Conservation (phyloP, 1,140 invertebrate species). For the Probaryconus sp. region DNA sequence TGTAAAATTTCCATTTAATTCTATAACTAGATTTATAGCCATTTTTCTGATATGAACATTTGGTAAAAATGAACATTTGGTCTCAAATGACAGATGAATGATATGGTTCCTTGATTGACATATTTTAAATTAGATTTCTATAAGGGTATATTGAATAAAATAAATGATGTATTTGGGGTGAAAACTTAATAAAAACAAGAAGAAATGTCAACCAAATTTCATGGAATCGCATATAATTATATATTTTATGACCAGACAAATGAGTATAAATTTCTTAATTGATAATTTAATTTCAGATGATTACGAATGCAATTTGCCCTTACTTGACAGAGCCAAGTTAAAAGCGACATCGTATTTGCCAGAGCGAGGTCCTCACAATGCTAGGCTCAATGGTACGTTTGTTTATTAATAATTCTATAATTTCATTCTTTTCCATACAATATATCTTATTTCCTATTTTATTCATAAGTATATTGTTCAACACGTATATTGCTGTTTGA, state of each 20-base stretch:
- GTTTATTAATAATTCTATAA: constrained; percentile 9
- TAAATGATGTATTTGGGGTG: too few relatives aligned
- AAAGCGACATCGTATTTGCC: constrained; percentile 87
- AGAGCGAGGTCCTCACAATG: constrained; percentile 89
- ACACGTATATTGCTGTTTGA: too few relatives aligned
- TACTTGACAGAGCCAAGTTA: constrained; percentile 84
- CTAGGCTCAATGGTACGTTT: constrained; percentile 87
- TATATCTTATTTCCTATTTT: constrained; percentile 3
- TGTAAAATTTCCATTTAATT: too few relatives aligned
- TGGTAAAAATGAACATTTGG: too few relatives aligned
- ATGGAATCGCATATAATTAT: constrained; percentile 6
- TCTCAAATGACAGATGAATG: too few relatives aligned
- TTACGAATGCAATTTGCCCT: constrained; percentile 89
- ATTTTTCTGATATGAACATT: too few relatives aligned
- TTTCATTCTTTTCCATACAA: background rate
- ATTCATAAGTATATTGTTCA: too few relatives aligned
- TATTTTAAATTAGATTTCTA: too few relatives aligned
- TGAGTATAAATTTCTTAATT: constrained; percentile 1
- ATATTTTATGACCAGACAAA: constrained; percentile 5
- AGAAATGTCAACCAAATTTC: background rate
- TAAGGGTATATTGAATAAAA: too few relatives aligned
- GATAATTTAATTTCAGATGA: constrained; percentile 74
- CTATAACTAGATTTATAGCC: too few relatives aligned
- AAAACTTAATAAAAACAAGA: background rate
- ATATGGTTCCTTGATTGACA: too few relatives aligned